Conservation (phyloP, 1,140 invertebrate species). For the Leguminivora glycinivorella region DNA sequence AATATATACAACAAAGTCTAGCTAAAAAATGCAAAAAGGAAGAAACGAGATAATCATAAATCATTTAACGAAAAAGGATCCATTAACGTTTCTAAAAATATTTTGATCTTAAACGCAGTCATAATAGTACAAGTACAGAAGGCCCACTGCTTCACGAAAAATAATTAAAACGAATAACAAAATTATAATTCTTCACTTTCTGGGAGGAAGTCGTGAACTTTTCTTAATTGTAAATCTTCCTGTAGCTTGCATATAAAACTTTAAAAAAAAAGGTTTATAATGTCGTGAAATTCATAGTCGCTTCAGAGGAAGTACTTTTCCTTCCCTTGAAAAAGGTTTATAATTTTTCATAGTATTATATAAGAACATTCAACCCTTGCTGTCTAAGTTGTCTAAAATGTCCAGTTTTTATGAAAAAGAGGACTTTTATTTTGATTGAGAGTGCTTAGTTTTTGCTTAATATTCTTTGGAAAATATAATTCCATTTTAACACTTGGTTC, state of each 20-base stretch:
- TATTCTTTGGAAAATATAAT: slow-evolving; percentile 1
- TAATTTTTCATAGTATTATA: no score
- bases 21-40: no score
- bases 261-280: background rate
- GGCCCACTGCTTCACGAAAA: no score
- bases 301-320: no score
- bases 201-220: background rate
- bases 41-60: background rate
- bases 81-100: background rate
- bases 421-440: slow-evolving; percentile 16
- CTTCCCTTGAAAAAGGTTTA: no score
- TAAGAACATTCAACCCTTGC: background rate
- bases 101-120: background rate
- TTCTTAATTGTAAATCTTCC: no score
- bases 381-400: background rate
- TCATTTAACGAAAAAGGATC: slow-evolving; percentile 7
- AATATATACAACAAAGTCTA: no score
- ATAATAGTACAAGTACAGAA: no score
- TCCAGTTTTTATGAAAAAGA: background rate
- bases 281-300: background rate
- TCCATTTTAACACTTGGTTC: background rate
- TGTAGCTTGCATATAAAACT: no score
- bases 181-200: background rate
- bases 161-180: background rate
- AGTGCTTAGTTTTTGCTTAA: background rate